These are phyloP conservation scores for Eubasilissa regina DNA, from an alignment of 1,140 invertebrate species.

Conservation along the genomic window DNA sequence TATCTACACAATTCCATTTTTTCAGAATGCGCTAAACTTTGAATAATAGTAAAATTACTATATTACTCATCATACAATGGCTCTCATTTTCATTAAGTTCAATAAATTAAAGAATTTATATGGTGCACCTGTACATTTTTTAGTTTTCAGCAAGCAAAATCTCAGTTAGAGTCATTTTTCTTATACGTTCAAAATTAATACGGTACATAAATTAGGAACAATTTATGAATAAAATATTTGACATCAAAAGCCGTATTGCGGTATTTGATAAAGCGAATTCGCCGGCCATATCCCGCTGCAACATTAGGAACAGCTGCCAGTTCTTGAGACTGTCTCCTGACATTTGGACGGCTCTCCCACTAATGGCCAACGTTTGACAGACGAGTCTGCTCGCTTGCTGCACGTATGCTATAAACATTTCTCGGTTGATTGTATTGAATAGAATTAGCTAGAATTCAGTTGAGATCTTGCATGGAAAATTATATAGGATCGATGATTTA, in stretches of 20 bases:
- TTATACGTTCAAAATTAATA: too few relatives aligned
- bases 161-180: too few relatives aligned
- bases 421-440: constrained; percentile 34
- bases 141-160: too few relatives aligned
- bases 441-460: constrained; percentile 25
- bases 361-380: constrained; percentile 33
- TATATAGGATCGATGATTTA: constrained; percentile 18
- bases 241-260: constrained; percentile 3
- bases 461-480: background rate
- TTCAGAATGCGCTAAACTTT: too few relatives aligned
- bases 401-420: constrained; percentile 21
- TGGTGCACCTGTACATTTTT: too few relatives aligned
- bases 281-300: background rate
- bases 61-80: too few relatives aligned
- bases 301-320: constrained; percentile 37
- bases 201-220: too few relatives aligned
- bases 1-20: too few relatives aligned
- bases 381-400: constrained; percentile 33
- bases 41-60: too few relatives aligned
- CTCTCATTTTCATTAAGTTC: too few relatives aligned
- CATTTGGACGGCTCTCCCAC: constrained; percentile 23
- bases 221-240: background rate
- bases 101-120: too few relatives aligned
- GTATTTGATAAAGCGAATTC: constrained; percentile 2
- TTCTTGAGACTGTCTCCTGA: constrained; percentile 22